These are phyloP conservation scores for Mola mola DNA, from an alignment of 2,113 vertebrate genomes.

Conservation along the genomic window DNA sequence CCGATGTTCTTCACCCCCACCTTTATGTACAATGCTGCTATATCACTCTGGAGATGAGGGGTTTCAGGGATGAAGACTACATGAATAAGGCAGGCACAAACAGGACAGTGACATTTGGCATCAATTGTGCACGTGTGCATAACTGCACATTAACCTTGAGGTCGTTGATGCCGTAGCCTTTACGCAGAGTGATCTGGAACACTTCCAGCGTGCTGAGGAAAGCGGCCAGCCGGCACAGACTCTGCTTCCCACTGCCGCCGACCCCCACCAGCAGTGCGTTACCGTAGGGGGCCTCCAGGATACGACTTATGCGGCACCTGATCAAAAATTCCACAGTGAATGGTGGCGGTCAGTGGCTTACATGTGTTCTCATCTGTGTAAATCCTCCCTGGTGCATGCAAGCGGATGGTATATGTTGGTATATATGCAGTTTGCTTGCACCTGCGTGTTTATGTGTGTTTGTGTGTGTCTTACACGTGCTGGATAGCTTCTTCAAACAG, in stretches of 20 bases:
- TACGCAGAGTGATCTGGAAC: conserved; percentile 83
- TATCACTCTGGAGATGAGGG: conserved; percentile 77
- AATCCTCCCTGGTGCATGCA: conserved; percentile 6
- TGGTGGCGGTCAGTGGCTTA: neutral
- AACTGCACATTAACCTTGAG: conserved; percentile 66
- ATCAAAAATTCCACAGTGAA: conserved; percentile 16
- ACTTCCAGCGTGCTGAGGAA: conserved; percentile 82
- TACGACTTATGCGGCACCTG: conserved; percentile 83
- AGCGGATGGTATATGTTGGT: conserved; percentile 10
- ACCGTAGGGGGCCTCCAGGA: conserved; percentile 82
- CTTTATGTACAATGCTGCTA: conserved; percentile 83
- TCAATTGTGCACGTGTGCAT: neutral
- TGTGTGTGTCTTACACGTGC: conserved; percentile 65
- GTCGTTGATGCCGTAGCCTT: conserved; percentile 83
- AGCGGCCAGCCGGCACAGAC: conserved; percentile 78
- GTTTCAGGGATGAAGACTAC: neutral
- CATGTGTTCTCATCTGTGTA: conserved; percentile 16
- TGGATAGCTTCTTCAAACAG: conserved; percentile 82
- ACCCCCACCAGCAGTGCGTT: conserved; percentile 82
- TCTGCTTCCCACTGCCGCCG: conserved; percentile 82
- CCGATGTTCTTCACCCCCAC: conserved; percentile 82
- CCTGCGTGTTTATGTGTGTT: neutral
- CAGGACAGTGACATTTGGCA: neutral
- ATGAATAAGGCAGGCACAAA: neutral
- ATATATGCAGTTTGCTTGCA: too few relatives aligned